Evolutionary conservation across 2,888 invertebrate species (phyloP), one percentile per base, ranked within the genome.

Genomic region (Nomada flava): DNA sequence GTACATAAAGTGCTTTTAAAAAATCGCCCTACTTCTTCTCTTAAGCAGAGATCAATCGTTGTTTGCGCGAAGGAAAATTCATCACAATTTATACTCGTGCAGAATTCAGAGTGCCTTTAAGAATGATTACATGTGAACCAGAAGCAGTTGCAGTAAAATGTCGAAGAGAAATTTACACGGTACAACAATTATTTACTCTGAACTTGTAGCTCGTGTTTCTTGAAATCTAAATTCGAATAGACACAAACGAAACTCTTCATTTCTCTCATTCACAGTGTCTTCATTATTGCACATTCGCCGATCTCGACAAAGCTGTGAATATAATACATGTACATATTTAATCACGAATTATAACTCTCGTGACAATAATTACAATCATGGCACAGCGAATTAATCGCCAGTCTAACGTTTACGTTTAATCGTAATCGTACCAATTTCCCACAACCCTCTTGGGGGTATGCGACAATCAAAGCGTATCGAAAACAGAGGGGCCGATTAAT

Each of bases 401-500:
- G 20, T 47, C 47, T 47, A 4, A 15, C 13, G 57, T 18, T 26
- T 29, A n/a, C 44, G 26, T 69, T 69, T 36, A 53, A 42, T 69
- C 47, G 29, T 13, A 15, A 69, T 59, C 53, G 18, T 7, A 11
- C n/a, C 60, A 60, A 50, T 60, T 13, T 29, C 20, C 13, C 15
- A 10, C 59, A 5, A 36, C 29, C 15, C 15, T 47, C 18, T 15
- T 10, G 62, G 11, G 62, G 20, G 20, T 4, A n/a, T 7, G 15
- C n/a, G n/a, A 53, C 18, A 53, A 53, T n/a, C n/a, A 18, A n/a
- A 53, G n/a, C n/a, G 29, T 52, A 62, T 63, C 42, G 62, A 44
- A 36, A 53, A 53, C 50, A 36, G 29, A 71, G 18, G 26, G 50
- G 23, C 29, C 52, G 69, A 73, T 73, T 65, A 82, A 68, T 83